Evolutionary conservation across 2,888 invertebrate species (phyloP).

Genomic region (Hirtodrosophila duncani): DNA sequence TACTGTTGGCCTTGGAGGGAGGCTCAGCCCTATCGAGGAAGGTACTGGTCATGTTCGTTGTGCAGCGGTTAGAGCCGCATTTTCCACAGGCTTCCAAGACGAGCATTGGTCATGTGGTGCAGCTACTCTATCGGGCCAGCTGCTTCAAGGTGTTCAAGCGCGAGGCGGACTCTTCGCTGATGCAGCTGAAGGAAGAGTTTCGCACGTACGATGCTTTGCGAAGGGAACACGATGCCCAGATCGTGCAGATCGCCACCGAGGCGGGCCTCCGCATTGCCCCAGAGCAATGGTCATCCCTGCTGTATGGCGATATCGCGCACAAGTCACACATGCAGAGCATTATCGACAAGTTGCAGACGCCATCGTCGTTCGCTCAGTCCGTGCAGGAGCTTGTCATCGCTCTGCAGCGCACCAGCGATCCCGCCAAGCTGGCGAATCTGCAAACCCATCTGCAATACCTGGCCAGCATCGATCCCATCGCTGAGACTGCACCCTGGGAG

Average conservation of each 20-base stretch:
- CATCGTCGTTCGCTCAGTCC: slow-evolving; percentile 93
- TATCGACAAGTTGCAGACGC: slow-evolving; percentile 94
- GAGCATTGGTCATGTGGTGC: slow-evolving; percentile 99
- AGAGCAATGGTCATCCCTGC: slow-evolving; percentile 97
- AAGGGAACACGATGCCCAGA: slow-evolving; percentile 98
- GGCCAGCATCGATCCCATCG: slow-evolving; percentile 91
- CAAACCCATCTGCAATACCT: slow-evolving; percentile 89
- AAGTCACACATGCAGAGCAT: slow-evolving; percentile 98
- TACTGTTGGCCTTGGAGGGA: slow-evolving; percentile 95
- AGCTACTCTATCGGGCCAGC: slow-evolving; percentile 96
- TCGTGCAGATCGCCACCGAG: slow-evolving; percentile 98
- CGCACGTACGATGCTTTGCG: slow-evolving; percentile 95
- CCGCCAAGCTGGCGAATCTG: slow-evolving; percentile 87
- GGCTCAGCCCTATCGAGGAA: slow-evolving; percentile 95
- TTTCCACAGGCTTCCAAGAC: slow-evolving; percentile 98
- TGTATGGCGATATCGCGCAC: slow-evolving; percentile 96
- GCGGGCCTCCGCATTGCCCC: slow-evolving; percentile 97
- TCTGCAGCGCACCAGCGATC: slow-evolving; percentile 91
- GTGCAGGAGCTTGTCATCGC: slow-evolving; percentile 95
- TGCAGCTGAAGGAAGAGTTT: slow-evolving; percentile 98
- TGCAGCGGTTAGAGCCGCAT: slow-evolving; percentile 96
- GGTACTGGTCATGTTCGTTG: slow-evolving; percentile 98
- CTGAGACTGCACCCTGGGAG: slow-evolving; percentile 83
- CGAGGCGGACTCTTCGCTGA: slow-evolving; percentile 96
- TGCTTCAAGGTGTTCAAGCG: slow-evolving; percentile 99